phyloP scores from a whole-genome alignment of 2,113 vertebrate species.

The Rhegmatorhina hoffmannsi region DNA sequence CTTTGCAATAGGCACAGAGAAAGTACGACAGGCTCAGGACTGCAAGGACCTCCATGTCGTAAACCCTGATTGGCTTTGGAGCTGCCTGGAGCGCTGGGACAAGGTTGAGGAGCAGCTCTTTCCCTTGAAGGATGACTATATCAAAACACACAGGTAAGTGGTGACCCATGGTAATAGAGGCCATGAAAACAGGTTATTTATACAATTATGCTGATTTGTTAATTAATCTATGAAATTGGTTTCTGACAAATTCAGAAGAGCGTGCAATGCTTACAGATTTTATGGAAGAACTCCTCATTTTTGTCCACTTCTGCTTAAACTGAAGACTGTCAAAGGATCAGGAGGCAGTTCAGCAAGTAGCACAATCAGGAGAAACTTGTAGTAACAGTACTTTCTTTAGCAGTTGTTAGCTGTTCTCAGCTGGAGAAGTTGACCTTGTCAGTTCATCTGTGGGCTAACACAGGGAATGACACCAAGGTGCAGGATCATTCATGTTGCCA shows the following conservation, averaged over 20 bases:
- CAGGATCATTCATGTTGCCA: not conserved
- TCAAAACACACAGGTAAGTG: constrained; percentile 81
- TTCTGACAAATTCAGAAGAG: not conserved
- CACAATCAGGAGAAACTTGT: not conserved
- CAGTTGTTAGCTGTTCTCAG: not conserved
- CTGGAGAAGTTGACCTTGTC: not conserved
- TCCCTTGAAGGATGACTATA: constrained; percentile 88
- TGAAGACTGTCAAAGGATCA: too few species aligned
- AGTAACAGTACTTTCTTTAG: not conserved
- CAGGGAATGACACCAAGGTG: not conserved
- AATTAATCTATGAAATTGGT: not conserved
- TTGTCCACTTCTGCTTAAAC: not conserved
- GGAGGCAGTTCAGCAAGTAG: not conserved
- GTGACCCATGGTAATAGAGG: not conserved
- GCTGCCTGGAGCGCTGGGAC: constrained; percentile 97
- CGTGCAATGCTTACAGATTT: not conserved
- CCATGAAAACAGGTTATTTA: not conserved
- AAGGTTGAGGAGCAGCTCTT: constrained; percentile 93
- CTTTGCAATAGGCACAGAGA: constrained; percentile 87
- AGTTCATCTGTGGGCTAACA: not conserved
- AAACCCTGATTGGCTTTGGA: constrained; percentile 97
- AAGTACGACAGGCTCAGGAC: constrained; percentile 91
- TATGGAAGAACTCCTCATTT: not conserved
- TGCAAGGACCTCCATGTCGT: constrained; percentile 90
- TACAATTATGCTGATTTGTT: not conserved